These are phyloP conservation scores for Aporrectodea caliginosa DNA, from an alignment of 1,140 invertebrate species.

Conservation along the genomic window DNA sequence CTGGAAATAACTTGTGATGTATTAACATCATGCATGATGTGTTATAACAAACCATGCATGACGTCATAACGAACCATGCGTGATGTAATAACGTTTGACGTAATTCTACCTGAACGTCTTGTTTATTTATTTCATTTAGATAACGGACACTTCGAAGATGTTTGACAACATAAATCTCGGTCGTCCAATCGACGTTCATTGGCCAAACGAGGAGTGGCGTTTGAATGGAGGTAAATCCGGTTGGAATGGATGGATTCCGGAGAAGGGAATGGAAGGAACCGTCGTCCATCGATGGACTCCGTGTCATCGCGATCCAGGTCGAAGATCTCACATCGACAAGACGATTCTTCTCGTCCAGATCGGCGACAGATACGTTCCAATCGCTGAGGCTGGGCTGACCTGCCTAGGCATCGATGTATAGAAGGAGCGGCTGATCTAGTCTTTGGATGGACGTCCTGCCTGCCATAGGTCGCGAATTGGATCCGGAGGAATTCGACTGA, in stretches of 20 bases:
- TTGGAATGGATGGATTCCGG: slow-evolving; percentile 85
- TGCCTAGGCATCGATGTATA: slow-evolving; percentile 12
- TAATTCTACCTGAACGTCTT: too few species aligned
- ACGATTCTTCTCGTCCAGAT: slow-evolving; percentile 87
- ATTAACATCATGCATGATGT: too few species aligned
- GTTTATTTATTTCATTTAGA: slow-evolving; percentile 56
- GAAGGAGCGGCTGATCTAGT: too few species aligned
- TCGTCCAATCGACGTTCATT: slow-evolving; percentile 79
- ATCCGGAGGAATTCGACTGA: too few species aligned
- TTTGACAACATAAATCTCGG: slow-evolving; percentile 87
- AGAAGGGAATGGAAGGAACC: slow-evolving; percentile 83
- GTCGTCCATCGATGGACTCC: slow-evolving; percentile 88
- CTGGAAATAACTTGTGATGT: too few species aligned
- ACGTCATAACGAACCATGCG: too few species aligned
- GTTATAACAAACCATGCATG: too few species aligned
- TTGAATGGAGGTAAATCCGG: slow-evolving; percentile 74
- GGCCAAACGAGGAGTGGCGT: slow-evolving; percentile 84
- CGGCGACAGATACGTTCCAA: slow-evolving; percentile 85
- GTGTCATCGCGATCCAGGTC: slow-evolving; percentile 76
- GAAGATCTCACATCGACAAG: slow-evolving; percentile 82
- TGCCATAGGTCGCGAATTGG: too few species aligned
- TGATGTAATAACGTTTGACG: too few species aligned
- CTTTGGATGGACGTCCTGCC: too few species aligned
- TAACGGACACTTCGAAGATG: slow-evolving; percentile 71
- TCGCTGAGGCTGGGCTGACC: slow-evolving; percentile 76